Evolutionary conservation across 1,140 invertebrate genomes (phyloP).

Genomic region (Melipona quadrifasciata): DNA sequence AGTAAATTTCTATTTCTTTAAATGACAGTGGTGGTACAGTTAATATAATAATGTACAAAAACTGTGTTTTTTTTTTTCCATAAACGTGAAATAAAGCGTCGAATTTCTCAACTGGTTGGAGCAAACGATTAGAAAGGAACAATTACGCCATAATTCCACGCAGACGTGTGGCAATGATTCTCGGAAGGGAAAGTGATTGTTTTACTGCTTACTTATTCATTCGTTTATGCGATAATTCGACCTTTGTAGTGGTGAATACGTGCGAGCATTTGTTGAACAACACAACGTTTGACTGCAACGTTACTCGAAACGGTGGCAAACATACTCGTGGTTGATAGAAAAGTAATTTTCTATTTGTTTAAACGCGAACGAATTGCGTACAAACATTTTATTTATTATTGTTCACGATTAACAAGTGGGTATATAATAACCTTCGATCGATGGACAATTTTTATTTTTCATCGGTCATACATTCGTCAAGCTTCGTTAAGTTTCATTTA

Average conservation of each 20-base stretch:
- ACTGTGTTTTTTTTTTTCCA: too few relatives aligned
- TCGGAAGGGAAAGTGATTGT: slow-evolving; percentile 42
- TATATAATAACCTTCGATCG: background rate
- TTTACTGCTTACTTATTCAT: background rate
- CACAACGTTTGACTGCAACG: too few relatives aligned
- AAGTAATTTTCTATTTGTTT: too few relatives aligned
- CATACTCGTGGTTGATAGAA: too few relatives aligned
- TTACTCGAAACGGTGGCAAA: too few relatives aligned
- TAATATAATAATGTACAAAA: too few relatives aligned
- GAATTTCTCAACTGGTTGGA: too few relatives aligned
- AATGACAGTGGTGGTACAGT: too few relatives aligned
- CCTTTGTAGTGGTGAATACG: background rate
- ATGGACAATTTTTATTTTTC: background rate
- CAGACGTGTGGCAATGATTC: background rate
- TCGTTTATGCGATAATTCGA: slow-evolving; percentile 3
- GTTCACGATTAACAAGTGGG: background rate
- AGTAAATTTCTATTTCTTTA: background rate
- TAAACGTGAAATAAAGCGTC: too few relatives aligned
- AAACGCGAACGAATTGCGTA: background rate
- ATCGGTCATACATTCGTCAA: background rate
- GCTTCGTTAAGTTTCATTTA: background rate
- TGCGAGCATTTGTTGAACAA: too few relatives aligned
- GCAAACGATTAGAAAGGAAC: slow-evolving; percentile 22
- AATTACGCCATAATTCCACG: slow-evolving; percentile 9
- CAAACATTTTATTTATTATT: background rate